Evolutionary conservation across 2,888 invertebrate genomes (phyloP).

Genomic region (Eudasyphora cyanicolor): DNA sequence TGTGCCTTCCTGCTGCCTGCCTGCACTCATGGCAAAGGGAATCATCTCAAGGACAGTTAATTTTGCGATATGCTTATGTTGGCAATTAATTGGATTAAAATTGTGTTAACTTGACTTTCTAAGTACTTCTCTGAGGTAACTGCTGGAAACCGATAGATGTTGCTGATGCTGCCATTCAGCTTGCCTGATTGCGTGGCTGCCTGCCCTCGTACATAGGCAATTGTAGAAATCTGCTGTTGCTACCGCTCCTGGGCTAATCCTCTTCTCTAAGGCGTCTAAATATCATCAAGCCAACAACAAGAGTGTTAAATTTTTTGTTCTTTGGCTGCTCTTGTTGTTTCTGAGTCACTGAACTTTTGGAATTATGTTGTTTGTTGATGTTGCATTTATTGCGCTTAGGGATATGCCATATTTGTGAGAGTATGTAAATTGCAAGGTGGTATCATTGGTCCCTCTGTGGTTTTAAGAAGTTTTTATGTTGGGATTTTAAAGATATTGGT

Average conservation of each 20-base stretch:
- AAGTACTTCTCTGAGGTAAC: slow-evolving; percentile 39
- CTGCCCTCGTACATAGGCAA: neutral
- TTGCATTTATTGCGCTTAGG: too few species aligned
- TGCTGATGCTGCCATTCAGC: neutral
- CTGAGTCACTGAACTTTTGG: slow-evolving; percentile 9
- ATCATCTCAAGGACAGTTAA: slow-evolving; percentile 13
- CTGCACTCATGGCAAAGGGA: neutral
- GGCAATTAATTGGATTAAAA: slow-evolving; percentile 58
- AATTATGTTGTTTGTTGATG: neutral
- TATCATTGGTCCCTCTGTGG: too few species aligned
- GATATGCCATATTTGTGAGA: too few species aligned
- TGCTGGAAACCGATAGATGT: slow-evolving; percentile 23
- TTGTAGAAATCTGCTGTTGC: neutral
- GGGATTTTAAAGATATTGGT: too few species aligned
- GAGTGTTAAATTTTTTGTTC: too few species aligned
- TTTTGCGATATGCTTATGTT: slow-evolving; percentile 29
- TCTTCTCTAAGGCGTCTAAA: neutral
- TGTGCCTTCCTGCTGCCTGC: neutral
- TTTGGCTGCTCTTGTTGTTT: neutral
- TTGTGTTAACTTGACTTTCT: slow-evolving; percentile 60
- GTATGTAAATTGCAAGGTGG: too few species aligned
- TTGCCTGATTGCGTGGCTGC: too few species aligned
- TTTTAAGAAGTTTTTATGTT: too few species aligned
- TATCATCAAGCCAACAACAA: neutral
- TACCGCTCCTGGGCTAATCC: too few species aligned